Conservation (phyloP, 1,140 invertebrate genomes). For the Capitella teleta region DNA sequence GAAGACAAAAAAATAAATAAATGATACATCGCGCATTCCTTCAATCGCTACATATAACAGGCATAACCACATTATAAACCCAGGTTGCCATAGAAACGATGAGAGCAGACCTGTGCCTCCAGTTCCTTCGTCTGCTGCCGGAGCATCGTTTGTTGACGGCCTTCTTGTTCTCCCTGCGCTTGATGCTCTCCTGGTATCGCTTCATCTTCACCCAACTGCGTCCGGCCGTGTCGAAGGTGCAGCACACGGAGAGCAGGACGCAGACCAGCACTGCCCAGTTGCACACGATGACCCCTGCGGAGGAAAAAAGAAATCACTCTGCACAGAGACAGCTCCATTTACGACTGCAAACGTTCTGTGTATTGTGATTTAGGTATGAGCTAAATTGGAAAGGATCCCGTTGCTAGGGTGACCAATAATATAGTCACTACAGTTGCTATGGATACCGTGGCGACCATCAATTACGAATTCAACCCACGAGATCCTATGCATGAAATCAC, state of each 20-base stretch:
- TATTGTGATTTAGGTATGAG: too few relatives aligned
- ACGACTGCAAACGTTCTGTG: neutral
- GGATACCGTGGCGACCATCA: too few relatives aligned
- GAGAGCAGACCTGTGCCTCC: conserved; percentile 63
- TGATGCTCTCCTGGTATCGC: conserved; percentile 71
- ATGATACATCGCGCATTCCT: neutral
- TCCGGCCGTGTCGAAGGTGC: conserved; percentile 75
- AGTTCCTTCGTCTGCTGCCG: conserved; percentile 68
- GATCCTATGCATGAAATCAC: too few relatives aligned
- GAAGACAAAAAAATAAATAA: conserved; percentile 20
- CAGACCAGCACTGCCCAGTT: conserved; percentile 65
- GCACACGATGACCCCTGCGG: conserved; percentile 65
- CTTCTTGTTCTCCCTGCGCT: conserved; percentile 60
- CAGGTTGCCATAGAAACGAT: neutral
- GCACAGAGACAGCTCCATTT: neutral
- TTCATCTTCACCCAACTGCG: conserved; percentile 91
- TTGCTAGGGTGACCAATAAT: too few relatives aligned
- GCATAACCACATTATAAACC: neutral
- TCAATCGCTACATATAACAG: neutral
- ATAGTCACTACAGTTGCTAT: too few relatives aligned
- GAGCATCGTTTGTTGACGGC: conserved; percentile 62
- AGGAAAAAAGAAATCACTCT: conserved; percentile 9
- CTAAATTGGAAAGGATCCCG: too few relatives aligned
- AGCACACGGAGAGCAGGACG: conserved; percentile 70
- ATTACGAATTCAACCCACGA: too few relatives aligned